Base-by-base conservation (phyloP, 2,797 vertebrate species). In the Neoniphon sammara region DNA sequence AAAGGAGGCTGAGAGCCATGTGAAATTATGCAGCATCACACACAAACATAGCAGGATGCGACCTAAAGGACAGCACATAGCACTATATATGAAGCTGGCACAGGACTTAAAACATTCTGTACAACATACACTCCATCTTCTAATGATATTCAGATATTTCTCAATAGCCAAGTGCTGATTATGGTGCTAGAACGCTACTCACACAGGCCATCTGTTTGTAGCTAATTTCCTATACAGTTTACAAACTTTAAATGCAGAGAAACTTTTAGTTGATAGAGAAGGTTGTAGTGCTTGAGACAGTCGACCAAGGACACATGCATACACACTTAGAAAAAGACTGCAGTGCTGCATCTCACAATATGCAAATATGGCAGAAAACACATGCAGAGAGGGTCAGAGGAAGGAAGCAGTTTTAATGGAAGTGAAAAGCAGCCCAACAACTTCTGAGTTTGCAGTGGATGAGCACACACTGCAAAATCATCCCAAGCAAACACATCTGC, bases 401-500 rank as follows among this genome's bases (percentile, higher is more conserved):
- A 58, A 27, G 54, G 18, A 53, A 61, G 25, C 65, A 58, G 61
- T 70, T 84, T 82, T 59, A 9, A 44, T 57, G 49, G 56, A 5
- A 31, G 44, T 11, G 58, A 64, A 66, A 50, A 21, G 47, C 25
- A 7, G 56, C 30, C n/a, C 46, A n/a, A 62, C 55, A 20, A 75
- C 58, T 75, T 57, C 27, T 59, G 5, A 61, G 65, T 72, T 25
- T 53, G 36, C 5, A 27, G 54, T 12, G 47, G 74, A 80, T 34
- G 63, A 75, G 69, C 67, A 39, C 46, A 57, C 1, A 12, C 49
- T 68, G 80, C 76, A 57, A 55, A 87, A 71, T 56, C 27, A 4
- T 31, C 74, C 39, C 52, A 52, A 70, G 50, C 34, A 44, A 73
- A 82, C 50, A 78, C 75, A 85, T 87, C 73, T 77, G 84, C 72